Evolutionary conservation across 1,140 invertebrate genomes (phyloP).

Genomic region (Zaprionus nigranus): DNA sequence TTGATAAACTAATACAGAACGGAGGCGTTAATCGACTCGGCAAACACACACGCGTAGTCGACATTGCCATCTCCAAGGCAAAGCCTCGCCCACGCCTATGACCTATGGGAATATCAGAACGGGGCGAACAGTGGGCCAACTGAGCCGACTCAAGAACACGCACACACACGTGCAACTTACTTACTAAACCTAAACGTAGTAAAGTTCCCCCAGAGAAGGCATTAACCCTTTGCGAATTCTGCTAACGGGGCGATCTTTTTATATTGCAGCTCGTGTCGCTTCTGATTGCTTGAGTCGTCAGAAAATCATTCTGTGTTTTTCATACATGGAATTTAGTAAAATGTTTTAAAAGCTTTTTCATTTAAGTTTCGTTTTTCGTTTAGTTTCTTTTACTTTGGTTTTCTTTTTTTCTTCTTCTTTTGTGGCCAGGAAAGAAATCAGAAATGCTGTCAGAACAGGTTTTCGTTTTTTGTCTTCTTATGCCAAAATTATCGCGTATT

Average conservation of each 20-base stretch:
- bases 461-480: slow-evolving; percentile 9
- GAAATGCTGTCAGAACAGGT: slow-evolving; percentile 36
- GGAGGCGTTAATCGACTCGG: slow-evolving; percentile 50
- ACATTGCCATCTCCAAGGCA: slow-evolving; percentile 54
- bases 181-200: not conserved
- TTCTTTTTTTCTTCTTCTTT: not conserved
- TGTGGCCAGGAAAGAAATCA: slow-evolving; percentile 10
- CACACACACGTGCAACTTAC: not conserved
- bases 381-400: slow-evolving; percentile 8
- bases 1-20: slow-evolving; percentile 40
- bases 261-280: slow-evolving; percentile 4
- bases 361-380: not conserved
- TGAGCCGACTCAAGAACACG: not conserved
- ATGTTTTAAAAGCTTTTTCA: slow-evolving; percentile 23
- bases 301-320: slow-evolving; percentile 9
- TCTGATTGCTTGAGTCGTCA: slow-evolving; percentile 28
- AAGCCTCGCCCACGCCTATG: slow-evolving; percentile 53
- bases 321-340: slow-evolving; percentile 4
- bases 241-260: slow-evolving; percentile 23
- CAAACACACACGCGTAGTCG: slow-evolving; percentile 49
- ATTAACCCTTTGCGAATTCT: slow-evolving; percentile 29
- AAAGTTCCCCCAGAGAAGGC: slow-evolving; percentile 1
- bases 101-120: slow-evolving; percentile 29
- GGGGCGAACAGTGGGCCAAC: not conserved
- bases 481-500: slow-evolving; percentile 16